Conservation (phyloP, 2,888 invertebrate species). For the Linnaemya tessellans region DNA sequence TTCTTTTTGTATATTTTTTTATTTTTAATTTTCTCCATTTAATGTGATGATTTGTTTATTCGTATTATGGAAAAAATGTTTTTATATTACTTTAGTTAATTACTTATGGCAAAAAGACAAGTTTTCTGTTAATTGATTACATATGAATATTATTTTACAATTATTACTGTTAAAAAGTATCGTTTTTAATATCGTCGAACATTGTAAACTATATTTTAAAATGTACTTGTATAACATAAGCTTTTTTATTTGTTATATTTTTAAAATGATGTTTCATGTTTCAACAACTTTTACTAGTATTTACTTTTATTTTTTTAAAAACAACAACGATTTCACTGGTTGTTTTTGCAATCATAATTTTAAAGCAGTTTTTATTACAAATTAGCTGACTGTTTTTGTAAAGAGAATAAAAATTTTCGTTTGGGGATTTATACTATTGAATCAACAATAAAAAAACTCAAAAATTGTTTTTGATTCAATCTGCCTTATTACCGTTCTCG, state of each 20-base stretch:
- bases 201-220: no score
- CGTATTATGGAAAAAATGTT: slow-evolving; percentile 1
- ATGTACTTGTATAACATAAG: not conserved
- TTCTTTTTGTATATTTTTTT: slow-evolving; percentile 1
- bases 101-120: not conserved
- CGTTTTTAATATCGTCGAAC: slow-evolving; percentile 1
- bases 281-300: not conserved
- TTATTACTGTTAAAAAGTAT: slow-evolving; percentile 2
- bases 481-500: no score
- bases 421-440: no score
- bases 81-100: slow-evolving; percentile 7
- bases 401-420: no score
- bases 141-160: slow-evolving; percentile 12
- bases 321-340: not conserved
- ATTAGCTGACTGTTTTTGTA: no score
- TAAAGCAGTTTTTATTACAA: no score
- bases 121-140: slow-evolving; percentile 17
- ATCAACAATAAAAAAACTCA: no score
- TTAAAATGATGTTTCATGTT: not conserved
- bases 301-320: not conserved
- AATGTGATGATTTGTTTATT: slow-evolving; percentile 21
- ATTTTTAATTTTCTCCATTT: slow-evolving; percentile 16
- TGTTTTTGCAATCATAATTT: no score
- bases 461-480: no score
- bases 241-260: not conserved